These are phyloP conservation scores for Drosophila putrida DNA, from an alignment of 2,888 invertebrate species.

Conservation along the genomic window DNA sequence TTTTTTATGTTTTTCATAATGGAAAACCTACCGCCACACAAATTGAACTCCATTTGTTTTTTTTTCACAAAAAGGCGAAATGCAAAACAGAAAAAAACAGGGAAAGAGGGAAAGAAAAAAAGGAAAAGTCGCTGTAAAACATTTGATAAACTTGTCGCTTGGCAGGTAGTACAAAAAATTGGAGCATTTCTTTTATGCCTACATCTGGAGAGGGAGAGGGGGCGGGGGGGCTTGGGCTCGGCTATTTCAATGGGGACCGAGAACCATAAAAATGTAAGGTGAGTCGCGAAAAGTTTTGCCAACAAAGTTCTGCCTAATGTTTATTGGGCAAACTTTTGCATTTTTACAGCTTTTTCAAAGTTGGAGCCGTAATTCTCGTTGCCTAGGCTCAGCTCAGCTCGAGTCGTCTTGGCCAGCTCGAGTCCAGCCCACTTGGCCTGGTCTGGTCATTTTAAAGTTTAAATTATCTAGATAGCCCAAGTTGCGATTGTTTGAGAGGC, in stretches of 20 bases:
- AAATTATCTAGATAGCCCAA: conserved; percentile 68
- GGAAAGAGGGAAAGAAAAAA: background rate
- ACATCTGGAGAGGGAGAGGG: conserved; percentile 3
- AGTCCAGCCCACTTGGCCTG: conserved; percentile 1
- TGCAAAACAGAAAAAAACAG: background rate
- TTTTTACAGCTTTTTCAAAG: conserved; percentile 73
- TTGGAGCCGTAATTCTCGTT: conserved; percentile 53
- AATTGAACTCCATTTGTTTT: conserved; percentile 61
- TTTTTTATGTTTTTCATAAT: conserved; percentile 39
- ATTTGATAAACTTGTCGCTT: conserved; percentile 73
- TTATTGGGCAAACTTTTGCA: conserved; percentile 77
- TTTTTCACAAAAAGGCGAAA: conserved; percentile 15
- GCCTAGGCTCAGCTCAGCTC: conserved; percentile 49
- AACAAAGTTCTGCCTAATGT: conserved; percentile 74
- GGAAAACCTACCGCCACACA: conserved; percentile 36
- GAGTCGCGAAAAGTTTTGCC: conserved; percentile 50
- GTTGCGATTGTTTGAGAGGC: conserved; percentile 39
- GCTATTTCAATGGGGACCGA: conserved; percentile 21
- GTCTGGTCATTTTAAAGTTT: conserved; percentile 73
- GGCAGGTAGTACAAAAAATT: conserved; percentile 49
- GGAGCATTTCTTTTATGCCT: conserved; percentile 52
- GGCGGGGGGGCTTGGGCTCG: background rate
- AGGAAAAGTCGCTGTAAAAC: conserved; percentile 44
- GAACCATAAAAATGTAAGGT: conserved; percentile 57
- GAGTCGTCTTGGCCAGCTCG: conserved; percentile 6